Evolutionary conservation across 2,113 vertebrate species (phyloP).

Genomic region (Ceratotherium simum): DNA sequence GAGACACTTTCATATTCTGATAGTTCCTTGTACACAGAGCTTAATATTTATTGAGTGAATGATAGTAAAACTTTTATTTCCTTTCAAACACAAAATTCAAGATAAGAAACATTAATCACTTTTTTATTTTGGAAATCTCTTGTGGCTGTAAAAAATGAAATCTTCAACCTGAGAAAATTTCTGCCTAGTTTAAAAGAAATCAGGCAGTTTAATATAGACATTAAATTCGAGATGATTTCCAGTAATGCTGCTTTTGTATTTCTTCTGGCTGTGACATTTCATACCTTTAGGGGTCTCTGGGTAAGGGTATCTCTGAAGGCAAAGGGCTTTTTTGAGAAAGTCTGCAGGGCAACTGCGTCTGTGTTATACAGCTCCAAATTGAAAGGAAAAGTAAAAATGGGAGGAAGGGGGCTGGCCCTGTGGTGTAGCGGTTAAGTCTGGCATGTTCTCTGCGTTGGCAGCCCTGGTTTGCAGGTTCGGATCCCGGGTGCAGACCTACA

Average conservation of each 20-base stretch:
- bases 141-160: constrained; percentile 44
- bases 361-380: background rate
- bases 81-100: constrained; percentile 13
- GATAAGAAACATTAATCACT: background rate
- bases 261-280: background rate
- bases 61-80: constrained; percentile 23
- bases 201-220: background rate
- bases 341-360: background rate
- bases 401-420: background rate
- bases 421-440: too few relatives aligned
- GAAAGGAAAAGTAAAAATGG: background rate
- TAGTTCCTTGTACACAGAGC: background rate
- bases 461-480: too few relatives aligned
- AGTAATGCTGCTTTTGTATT: constrained; percentile 13
- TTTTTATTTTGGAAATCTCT: constrained; percentile 53
- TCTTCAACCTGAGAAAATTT: constrained; percentile 37
- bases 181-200: constrained; percentile 1
- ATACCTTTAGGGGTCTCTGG: background rate
- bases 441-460: too few relatives aligned
- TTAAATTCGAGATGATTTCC: background rate
- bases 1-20: background rate
- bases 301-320: background rate
- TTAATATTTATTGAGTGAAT: constrained; percentile 26
- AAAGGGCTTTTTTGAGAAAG: constrained; percentile 27
- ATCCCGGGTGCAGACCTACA: too few relatives aligned